Base-by-base conservation (phyloP, 2,888 invertebrate species). In the Lagria hirta region DNA sequence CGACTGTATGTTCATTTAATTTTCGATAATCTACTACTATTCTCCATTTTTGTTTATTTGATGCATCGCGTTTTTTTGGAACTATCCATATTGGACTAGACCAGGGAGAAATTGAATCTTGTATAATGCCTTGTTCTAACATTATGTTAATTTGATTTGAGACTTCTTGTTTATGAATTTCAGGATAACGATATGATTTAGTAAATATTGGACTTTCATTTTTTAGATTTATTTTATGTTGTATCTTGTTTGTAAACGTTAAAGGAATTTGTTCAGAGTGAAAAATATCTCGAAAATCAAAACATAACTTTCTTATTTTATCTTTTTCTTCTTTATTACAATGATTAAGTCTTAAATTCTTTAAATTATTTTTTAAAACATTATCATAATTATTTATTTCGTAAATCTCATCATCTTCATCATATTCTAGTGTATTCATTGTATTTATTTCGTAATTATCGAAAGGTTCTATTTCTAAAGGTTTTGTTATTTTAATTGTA, bases 31-130 rank as follows among this genome's bases (percentile, higher is more conserved):
- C 54, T 3, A 51, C 11, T 3, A 52, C 49, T 2, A 50, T 32
- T 22, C 51, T 26, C 51, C 53, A 57, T 43, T 54, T 56, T 43
- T 45, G 32, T 33, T 47, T 43, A n/a, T 48, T 45, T 5, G 45
- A 47, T 2, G 49, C 46, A 24, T 54, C 51, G 4, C 18, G 4
- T 28, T 55, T 53, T 21, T 53, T 49, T 5, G 40, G 38, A n/a
- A 61, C 56, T 6, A 60, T 40, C 22, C 41, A 36, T 17, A 40
- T 40, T 2, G 40, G 43, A 1, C 26, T 26, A 6, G 14, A 32
- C 22, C 34, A 49, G 8, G 47, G 49, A 5, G 30, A 30, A n/a
- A 29, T n/a, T 1, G 30, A 32, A 4, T 15, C 23, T 35, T 27
- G 8, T n/a, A 45, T 48, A 1, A 54, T 48, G 7, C 27, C 33